phyloP scores from a whole-genome alignment of 2,797 vertebrate species.

The Acropternis orthonyx region DNA sequence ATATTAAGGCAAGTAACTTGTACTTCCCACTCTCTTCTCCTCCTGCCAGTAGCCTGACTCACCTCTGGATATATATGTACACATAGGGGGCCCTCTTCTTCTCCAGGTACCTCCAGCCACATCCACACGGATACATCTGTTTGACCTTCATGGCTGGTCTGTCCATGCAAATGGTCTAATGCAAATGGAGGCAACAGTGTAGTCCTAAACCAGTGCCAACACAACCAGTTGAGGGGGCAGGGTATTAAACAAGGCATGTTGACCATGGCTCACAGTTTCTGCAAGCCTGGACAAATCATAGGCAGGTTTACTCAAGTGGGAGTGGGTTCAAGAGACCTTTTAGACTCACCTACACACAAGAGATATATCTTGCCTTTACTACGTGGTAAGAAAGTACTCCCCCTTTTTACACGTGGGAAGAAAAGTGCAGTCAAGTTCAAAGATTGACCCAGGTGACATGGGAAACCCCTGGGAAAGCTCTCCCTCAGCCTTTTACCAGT shows the following conservation, averaged over 20 bases:
- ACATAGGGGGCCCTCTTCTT: neutral
- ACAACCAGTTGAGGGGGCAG: neutral
- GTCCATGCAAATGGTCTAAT: accelerated
- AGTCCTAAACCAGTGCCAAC: neutral
- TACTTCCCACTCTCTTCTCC: neutral
- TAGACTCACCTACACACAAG: too few species aligned
- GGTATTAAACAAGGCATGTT: neutral
- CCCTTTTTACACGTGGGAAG: neutral
- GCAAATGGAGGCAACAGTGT: neutral
- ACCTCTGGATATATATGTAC: neutral
- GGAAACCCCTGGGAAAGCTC: neutral
- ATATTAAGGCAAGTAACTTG: constrained; percentile 14
- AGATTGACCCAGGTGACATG: neutral
- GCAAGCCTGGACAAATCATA: neutral
- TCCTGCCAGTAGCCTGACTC: neutral
- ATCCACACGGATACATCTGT: neutral
- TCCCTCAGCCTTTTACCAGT: neutral
- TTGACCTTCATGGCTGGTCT: neutral
- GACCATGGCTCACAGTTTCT: neutral
- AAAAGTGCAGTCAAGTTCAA: neutral
- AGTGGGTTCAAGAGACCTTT: too few species aligned
- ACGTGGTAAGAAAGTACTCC: neutral
- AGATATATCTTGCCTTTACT: neutral
- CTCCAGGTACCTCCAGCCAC: neutral
- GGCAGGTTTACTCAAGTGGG: neutral